phyloP scores from a whole-genome alignment of 2,888 invertebrate genomes.

The Stenurella melanura region DNA sequence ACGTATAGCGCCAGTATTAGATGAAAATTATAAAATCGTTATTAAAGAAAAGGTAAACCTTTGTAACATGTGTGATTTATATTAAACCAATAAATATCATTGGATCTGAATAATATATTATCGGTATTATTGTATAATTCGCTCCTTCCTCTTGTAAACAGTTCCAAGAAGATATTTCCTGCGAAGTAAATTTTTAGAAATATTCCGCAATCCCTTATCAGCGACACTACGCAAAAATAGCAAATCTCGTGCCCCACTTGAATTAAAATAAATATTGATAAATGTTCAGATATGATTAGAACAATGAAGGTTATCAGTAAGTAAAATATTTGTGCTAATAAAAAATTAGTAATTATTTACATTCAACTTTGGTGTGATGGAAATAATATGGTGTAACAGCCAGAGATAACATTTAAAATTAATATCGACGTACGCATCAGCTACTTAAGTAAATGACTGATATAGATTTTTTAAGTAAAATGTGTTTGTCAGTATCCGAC shows the following conservation, averaged over 20 bases:
- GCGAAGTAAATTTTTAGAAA: background rate
- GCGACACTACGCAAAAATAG: conserved; percentile 11
- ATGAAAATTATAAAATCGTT: too few species aligned
- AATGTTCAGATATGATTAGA: conserved; percentile 27
- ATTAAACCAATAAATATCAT: background rate
- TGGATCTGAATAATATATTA: background rate
- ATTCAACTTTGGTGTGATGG: conserved; percentile 23
- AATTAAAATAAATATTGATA: conserved; percentile 34
- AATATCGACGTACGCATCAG: conserved; percentile 21
- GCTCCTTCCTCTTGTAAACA: background rate
- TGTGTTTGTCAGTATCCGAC: conserved; percentile 6
- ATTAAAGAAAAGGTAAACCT: too few species aligned
- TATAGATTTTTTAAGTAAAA: background rate
- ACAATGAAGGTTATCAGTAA: conserved; percentile 29
- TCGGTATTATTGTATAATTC: background rate
- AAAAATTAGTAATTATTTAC: conserved; percentile 31
- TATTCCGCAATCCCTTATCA: conserved; percentile 20
- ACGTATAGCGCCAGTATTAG: too few species aligned
- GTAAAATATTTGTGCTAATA: conserved; percentile 29
- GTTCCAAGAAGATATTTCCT: background rate
- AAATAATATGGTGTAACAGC: conserved; percentile 13
- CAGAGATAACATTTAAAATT: conserved; percentile 31
- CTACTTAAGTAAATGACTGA: conserved; percentile 1
- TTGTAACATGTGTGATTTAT: too few species aligned
- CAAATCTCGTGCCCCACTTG: conserved; percentile 26